phyloP scores from a whole-genome alignment of 2,797 vertebrate genomes.

The Alfaro cultratus region DNA sequence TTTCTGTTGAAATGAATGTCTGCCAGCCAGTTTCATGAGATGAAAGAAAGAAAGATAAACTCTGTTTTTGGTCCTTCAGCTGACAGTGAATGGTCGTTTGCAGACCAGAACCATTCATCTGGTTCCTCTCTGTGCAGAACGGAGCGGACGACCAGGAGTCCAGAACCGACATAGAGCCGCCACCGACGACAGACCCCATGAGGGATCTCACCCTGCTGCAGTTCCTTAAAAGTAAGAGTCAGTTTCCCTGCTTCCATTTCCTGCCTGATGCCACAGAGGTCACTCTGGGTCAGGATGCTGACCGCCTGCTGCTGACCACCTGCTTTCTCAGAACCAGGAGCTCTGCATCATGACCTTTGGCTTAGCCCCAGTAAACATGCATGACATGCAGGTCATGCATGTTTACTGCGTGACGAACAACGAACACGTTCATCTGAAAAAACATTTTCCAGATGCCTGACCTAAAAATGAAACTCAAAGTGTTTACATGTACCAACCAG shows the following conservation, averaged over 20 bases:
- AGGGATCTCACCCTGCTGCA: constrained; percentile 76
- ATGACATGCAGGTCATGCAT: background rate
- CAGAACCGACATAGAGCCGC: constrained; percentile 20
- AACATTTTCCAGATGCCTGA: background rate
- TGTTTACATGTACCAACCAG: background rate
- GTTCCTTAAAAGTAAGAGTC: constrained; percentile 88
- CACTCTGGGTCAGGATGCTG: too few relatives aligned
- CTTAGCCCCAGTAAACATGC: background rate
- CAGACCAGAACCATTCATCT: background rate
- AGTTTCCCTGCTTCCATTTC: constrained; percentile 17
- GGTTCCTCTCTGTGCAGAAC: constrained; percentile 52
- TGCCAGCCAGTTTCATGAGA: background rate
- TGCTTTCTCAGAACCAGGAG: background rate
- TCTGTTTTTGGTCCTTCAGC: background rate
- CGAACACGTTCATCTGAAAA: too few relatives aligned
- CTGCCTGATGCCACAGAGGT: constrained; percentile 6
- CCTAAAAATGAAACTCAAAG: background rate
- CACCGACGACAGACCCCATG: background rate
- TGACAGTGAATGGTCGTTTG: background rate
- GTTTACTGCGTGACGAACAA: too few relatives aligned
- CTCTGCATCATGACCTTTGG: background rate
- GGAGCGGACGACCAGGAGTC: constrained; percentile 7
- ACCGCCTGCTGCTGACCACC: too few relatives aligned
- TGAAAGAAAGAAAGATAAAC: background rate
- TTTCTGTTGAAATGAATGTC: background rate